phyloP scores from a whole-genome alignment of 2,113 vertebrate species.

The Hippocampus barbouri region DNA sequence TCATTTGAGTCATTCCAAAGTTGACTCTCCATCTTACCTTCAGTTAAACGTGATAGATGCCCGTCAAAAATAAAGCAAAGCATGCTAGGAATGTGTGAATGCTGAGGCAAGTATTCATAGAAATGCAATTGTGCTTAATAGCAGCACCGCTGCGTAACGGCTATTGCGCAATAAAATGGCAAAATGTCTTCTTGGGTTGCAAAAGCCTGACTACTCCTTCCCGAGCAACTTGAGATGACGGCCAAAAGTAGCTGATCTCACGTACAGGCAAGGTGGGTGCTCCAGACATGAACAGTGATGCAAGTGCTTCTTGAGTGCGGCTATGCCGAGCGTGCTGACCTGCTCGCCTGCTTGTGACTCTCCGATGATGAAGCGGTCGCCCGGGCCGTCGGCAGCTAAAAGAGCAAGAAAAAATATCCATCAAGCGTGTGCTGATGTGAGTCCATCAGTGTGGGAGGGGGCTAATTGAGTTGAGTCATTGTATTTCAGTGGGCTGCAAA shows the following conservation, averaged over 20 bases:
- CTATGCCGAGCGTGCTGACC: slow-evolving; percentile 65
- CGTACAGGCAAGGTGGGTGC: slow-evolving; percentile 13
- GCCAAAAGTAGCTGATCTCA: slow-evolving; percentile 1
- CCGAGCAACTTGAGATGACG: neutral
- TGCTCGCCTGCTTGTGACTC: slow-evolving; percentile 99
- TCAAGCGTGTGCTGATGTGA: slow-evolving; percentile 5
- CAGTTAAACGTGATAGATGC: no score
- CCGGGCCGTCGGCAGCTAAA: slow-evolving; percentile 94
- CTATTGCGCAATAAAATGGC: no score
- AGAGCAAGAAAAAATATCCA: slow-evolving; percentile 44
- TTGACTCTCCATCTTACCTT: neutral
- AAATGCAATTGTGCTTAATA: no score
- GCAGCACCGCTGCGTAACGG: no score
- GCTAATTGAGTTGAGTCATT: slow-evolving; percentile 35
- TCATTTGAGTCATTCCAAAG: neutral
- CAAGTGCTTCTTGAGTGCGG: neutral
- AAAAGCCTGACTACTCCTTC: no score
- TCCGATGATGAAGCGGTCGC: slow-evolving; percentile 97
- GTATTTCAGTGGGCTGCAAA: slow-evolving; percentile 22
- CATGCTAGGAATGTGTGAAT: neutral
- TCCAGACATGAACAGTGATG: neutral
- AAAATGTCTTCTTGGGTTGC: no score
- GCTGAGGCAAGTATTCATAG: no score
- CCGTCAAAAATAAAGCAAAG: neutral
- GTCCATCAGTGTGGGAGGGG: slow-evolving; percentile 12